Conservation (phyloP, 2,888 invertebrate species). For the Drosophila histrio region DNA sequence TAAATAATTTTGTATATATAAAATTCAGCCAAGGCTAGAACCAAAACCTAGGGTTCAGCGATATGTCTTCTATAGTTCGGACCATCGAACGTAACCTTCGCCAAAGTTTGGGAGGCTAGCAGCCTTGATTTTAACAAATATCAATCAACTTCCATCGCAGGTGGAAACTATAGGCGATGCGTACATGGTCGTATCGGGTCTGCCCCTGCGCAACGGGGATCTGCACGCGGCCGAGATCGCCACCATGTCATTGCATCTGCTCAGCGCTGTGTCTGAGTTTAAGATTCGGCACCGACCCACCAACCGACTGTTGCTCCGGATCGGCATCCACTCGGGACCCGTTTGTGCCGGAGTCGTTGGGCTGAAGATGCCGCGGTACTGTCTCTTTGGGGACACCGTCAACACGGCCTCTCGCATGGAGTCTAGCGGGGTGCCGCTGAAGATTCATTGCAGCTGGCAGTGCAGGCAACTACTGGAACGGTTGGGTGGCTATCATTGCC, state of each 20-base stretch:
- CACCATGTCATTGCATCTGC: constrained; percentile 94
- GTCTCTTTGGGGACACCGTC: constrained; percentile 96
- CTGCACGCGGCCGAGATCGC: constrained; percentile 97
- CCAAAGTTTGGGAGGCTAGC: too few relatives aligned
- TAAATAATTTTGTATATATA: too few relatives aligned
- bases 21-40: too few relatives aligned
- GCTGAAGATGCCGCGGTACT: constrained; percentile 96
- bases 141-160: neutral
- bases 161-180: constrained; percentile 95
- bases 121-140: neutral
- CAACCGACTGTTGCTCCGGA: constrained; percentile 92
- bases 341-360: constrained; percentile 97
- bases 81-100: too few relatives aligned
- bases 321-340: constrained; percentile 96
- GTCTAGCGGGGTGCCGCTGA: constrained; percentile 92
- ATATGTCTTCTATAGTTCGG: too few relatives aligned
- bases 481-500: constrained; percentile 89
- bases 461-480: constrained; percentile 89
- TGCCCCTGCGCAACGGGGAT: constrained; percentile 94
- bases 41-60: too few relatives aligned
- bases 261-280: constrained; percentile 93
- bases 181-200: constrained; percentile 95
- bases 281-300: constrained; percentile 94
- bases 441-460: constrained; percentile 92
- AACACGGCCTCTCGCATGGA: constrained; percentile 95